Evolutionary conservation across 2,113 vertebrate species (phyloP), one percentile per base, ranked within the genome.

Genomic region (Prunella fulvescens): DNA sequence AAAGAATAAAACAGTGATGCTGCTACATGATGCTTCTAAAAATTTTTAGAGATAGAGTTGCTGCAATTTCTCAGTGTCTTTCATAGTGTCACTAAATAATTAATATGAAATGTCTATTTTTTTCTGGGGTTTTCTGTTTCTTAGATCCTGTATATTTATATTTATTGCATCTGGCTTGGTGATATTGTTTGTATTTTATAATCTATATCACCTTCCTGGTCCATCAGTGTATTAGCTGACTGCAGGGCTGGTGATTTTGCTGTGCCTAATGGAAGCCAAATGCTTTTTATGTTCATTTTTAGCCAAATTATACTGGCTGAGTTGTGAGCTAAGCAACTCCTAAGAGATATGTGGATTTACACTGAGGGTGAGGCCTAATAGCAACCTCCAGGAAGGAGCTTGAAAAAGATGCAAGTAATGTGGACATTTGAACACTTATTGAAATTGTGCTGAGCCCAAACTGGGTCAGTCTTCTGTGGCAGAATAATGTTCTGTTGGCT

Each of bases 341-440:
- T 13, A 1, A 24, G 56, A 62, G 9, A 3, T 26, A 9, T 23
- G 8, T 24, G 18, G 18, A 12, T 28, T 91, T 33, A 47, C 13
- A 23, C 3, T 3, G 19, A 26, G 24, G 14, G 14, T 3, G 11
- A 76, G 24, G 25, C 22, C 28, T n/a, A 4, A 26, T 0, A 18
- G 12, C 17, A 7, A 6, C 37, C 9, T 48, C 26, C 48, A 77
- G 24, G 7, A 69, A 51, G 16, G 23, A 37, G 26, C 19, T 48
- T 35, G 40, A 40, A 69, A 47, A 19, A 28, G 19, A 12, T 23
- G 5, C 8, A 73, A 60, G 4, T 28, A 18, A 8, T 79, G 35
- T 29, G 31, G 29, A 24, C 12, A 7, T 42, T 12, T 4, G 4
- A 54, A 79, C 60, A 29, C 12, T 19, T 54, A 5, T 64, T 10